Evolutionary conservation across 2,888 invertebrate species (phyloP).

Genomic region (Pachydiplax longipennis): DNA sequence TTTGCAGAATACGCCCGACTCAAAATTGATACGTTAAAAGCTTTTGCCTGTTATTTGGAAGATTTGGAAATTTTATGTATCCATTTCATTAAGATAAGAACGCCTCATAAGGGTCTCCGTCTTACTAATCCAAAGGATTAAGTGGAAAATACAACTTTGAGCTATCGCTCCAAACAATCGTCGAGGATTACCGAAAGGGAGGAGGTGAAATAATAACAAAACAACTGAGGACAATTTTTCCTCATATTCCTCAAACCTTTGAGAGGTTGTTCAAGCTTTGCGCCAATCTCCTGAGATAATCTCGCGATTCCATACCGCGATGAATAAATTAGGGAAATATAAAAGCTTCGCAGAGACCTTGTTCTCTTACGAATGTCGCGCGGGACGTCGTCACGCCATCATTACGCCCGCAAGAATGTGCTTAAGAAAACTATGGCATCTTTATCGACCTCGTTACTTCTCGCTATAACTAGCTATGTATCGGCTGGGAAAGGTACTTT

Average conservation of each 20-base stretch:
- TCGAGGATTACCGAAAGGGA: background rate
- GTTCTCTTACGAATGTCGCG: background rate
- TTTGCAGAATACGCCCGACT: background rate
- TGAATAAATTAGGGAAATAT: background rate
- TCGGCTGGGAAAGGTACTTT: no score
- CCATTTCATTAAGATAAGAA: slow-evolving; percentile 11
- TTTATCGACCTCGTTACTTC: no score
- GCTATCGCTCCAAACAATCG: background rate
- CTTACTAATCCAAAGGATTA: background rate
- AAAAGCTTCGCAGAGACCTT: background rate
- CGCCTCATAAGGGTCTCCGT: background rate
- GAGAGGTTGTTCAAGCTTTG: background rate
- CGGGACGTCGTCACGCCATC: background rate
- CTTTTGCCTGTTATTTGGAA: slow-evolving; percentile 3
- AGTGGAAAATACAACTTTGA: background rate
- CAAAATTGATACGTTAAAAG: slow-evolving; percentile 6
- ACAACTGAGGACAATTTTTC: background rate
- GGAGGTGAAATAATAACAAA: background rate
- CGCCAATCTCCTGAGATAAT: background rate
- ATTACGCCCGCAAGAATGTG: background rate
- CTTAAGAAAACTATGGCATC: background rate
- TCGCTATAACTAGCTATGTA: no score
- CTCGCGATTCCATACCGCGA: background rate
- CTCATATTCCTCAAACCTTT: background rate
- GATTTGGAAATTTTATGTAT: slow-evolving; percentile 6